Conservation (phyloP, 2,888 invertebrate species). For the Cheilosia grossa region DNA sequence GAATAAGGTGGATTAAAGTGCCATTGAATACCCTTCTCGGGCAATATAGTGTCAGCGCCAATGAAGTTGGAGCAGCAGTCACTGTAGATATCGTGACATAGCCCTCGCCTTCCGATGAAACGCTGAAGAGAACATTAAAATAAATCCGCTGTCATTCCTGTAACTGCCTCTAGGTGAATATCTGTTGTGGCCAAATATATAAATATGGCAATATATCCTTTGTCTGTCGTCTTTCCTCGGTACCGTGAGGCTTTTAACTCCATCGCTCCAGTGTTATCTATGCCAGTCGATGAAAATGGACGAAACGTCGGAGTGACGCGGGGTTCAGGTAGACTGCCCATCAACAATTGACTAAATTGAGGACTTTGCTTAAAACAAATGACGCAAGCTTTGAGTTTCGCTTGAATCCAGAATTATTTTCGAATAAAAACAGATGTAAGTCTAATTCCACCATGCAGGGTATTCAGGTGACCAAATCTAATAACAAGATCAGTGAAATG, state of each 20-base stretch:
- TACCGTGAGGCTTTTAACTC: constrained; percentile 40
- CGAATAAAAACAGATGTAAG: background rate
- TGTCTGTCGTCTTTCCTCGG: constrained; percentile 44
- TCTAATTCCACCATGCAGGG: background rate
- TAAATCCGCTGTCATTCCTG: constrained; percentile 34
- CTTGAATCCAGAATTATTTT: constrained; percentile 16
- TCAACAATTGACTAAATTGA: constrained; percentile 15
- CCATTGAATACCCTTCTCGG: constrained; percentile 23
- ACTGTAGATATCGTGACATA: constrained; percentile 41
- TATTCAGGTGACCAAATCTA: background rate
- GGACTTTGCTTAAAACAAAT: constrained; percentile 52
- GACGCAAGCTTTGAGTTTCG: constrained; percentile 11
- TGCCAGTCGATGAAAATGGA: constrained; percentile 22
- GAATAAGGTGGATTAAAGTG: constrained; percentile 48
- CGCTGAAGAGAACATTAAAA: constrained; percentile 50
- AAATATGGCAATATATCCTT: constrained; percentile 60
- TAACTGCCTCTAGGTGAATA: constrained; percentile 60
- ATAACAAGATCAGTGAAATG: background rate
- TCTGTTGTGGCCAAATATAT: constrained; percentile 58
- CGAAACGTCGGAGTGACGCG: constrained; percentile 2
- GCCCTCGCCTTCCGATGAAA: constrained; percentile 51
- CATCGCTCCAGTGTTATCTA: background rate
- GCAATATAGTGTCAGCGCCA: constrained; percentile 19
- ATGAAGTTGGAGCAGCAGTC: constrained; percentile 50
- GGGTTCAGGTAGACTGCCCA: no score